Percentiles rank a stretch among this genome's conserved stretches.
phyloP scores from a whole-genome alignment of 2,888 invertebrate species.

The Ischnura elegans region DNA sequence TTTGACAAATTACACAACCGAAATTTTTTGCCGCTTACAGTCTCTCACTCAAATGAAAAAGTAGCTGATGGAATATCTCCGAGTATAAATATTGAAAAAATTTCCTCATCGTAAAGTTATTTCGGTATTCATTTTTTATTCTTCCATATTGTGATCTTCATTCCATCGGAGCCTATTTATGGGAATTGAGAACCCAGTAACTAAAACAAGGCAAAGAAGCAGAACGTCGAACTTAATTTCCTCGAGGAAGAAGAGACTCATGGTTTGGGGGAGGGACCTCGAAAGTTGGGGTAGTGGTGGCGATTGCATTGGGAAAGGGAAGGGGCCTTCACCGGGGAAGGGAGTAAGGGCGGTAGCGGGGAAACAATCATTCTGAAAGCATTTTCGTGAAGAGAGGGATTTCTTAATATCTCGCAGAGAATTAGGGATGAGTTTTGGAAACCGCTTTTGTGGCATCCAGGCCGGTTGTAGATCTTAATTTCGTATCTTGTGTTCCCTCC shows the following conservation, averaged over 20 bases:
- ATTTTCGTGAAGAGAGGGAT: constrained; percentile 21
- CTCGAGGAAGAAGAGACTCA: not conserved
- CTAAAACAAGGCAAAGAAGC: not conserved
- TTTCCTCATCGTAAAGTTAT: too few species aligned
- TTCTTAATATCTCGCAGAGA: constrained; percentile 6
- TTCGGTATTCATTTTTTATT: too few species aligned
- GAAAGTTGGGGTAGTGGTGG: not conserved
- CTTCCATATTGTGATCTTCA: not conserved
- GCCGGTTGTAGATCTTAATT: constrained; percentile 27
- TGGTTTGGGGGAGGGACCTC: not conserved
- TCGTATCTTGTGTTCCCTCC: constrained; percentile 7
- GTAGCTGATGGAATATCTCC: too few species aligned
- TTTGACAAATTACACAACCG: too few species aligned
- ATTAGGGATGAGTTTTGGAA: constrained; percentile 28
- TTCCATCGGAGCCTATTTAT: not conserved
- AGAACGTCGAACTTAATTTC: constrained; percentile 17
- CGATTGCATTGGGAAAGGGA: too few species aligned
- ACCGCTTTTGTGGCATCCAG: constrained; percentile 10
- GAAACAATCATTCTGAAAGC: constrained; percentile 32
- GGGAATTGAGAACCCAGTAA: not conserved
- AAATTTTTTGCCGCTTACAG: too few species aligned
- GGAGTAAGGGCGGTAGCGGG: not conserved
- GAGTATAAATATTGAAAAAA: too few species aligned
- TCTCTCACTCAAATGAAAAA: too few species aligned
- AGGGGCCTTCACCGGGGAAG: too few species aligned